Evolutionary conservation across 2,797 vertebrate genomes (phyloP).

Genomic region (Rhynchonycteris naso): DNA sequence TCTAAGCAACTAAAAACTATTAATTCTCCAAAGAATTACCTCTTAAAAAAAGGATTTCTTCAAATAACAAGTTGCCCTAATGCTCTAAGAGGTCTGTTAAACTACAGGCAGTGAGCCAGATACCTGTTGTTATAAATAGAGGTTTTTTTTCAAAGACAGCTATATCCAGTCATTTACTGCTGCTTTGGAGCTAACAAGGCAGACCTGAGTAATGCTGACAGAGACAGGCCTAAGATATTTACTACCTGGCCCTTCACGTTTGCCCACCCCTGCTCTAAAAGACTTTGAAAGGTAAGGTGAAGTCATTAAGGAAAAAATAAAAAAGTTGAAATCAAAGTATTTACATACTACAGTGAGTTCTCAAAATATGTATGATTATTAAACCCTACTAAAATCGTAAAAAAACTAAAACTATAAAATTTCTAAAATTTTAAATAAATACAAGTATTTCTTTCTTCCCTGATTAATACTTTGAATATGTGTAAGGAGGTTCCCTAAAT

Average conservation of each 20-base stretch:
- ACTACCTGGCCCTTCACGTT: background rate
- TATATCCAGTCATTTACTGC: background rate
- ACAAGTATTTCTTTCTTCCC: constrained; percentile 15
- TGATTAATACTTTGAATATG: constrained; percentile 36
- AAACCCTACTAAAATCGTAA: background rate
- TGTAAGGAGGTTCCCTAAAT: background rate
- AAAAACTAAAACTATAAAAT: constrained; percentile 45
- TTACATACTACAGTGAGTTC: background rate
- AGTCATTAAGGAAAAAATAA: background rate
- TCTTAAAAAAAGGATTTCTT: constrained; percentile 36
- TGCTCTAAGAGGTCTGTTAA: constrained; percentile 14
- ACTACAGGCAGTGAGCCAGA: background rate
- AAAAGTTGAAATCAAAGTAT: constrained; percentile 38
- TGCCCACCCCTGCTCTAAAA: constrained; percentile 26
- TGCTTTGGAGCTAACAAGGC: constrained; percentile 7
- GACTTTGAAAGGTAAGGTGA: constrained; percentile 33
- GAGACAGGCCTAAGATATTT: constrained; percentile 26
- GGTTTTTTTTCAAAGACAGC: constrained; percentile 7
- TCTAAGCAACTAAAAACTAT: constrained; percentile 18
- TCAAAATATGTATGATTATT: constrained; percentile 29
- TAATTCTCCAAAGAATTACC: constrained; percentile 49
- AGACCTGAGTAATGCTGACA: background rate
- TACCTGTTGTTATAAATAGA: constrained; percentile 29
- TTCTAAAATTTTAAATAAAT: constrained; percentile 19
- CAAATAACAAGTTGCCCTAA: background rate